phyloP scores from a whole-genome alignment of 2,888 invertebrate species.

The Germaria angustata region DNA sequence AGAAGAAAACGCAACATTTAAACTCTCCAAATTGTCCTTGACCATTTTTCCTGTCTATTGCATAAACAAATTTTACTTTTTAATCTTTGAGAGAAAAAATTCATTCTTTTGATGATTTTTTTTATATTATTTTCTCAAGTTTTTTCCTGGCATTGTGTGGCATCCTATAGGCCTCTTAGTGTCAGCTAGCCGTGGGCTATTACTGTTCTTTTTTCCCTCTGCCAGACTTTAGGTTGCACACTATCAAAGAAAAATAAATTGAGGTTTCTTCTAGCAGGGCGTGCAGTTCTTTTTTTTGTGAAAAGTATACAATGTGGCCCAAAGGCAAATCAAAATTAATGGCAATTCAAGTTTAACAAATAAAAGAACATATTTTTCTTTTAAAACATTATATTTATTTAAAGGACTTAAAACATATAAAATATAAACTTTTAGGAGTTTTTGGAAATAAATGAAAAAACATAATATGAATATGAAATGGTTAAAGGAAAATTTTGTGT shows the following conservation, averaged over 20 bases:
- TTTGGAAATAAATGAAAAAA: too few species aligned
- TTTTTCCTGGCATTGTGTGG: slow-evolving; percentile 9
- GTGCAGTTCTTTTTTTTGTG: background rate
- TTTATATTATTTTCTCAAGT: background rate
- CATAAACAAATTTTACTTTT: slow-evolving; percentile 23
- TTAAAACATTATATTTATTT: background rate
- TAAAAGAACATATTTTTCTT: background rate
- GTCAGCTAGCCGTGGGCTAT: slow-evolving; percentile 44
- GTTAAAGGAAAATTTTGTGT: too few species aligned
- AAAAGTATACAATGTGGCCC: slow-evolving; percentile 9
- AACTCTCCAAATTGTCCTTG: slow-evolving; percentile 30
- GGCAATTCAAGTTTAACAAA: background rate
- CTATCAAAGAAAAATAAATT: background rate
- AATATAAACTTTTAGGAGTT: background rate
- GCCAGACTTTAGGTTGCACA: background rate
- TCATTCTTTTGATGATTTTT: slow-evolving; percentile 8
- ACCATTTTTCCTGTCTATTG: slow-evolving; percentile 21
- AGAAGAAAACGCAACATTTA: background rate
- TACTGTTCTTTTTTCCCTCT: background rate
- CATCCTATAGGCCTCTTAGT: slow-evolving; percentile 31
- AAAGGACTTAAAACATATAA: background rate
- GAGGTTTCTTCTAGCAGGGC: background rate
- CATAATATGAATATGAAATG: too few species aligned
- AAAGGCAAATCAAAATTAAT: slow-evolving; percentile 32
- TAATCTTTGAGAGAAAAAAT: background rate